Percentiles rank a stretch among this genome's conserved stretches.
These are phyloP conservation scores for Aplidium turbinatum DNA, from an alignment of 23 tunicate genomes.

Conservation along the genomic window DNA sequence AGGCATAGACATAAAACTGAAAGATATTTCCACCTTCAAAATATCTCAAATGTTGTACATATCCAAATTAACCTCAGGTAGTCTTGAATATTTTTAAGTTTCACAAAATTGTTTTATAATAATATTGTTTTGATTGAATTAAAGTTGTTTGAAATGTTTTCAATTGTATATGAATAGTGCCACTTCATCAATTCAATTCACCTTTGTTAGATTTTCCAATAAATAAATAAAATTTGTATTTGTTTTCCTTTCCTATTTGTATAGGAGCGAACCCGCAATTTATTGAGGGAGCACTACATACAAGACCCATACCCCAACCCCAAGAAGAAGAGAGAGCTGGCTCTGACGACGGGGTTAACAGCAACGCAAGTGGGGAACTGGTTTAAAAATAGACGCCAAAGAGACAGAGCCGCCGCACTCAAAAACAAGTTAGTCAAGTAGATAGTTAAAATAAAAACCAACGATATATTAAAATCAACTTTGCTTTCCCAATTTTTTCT, in stretches of 20 bases:
- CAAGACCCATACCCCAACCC: slow-evolving; percentile 97
- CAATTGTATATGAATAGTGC: too few species aligned
- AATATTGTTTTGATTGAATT: too few species aligned
- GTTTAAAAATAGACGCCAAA: slow-evolving; percentile 98
- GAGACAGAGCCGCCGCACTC: slow-evolving; percentile 96
- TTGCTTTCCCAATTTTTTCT: background rate
- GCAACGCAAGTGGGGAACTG: slow-evolving; percentile 99
- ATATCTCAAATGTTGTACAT: too few species aligned
- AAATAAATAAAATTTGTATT: background rate
- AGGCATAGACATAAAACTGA: too few species aligned
- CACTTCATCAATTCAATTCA: too few species aligned
- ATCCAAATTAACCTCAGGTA: too few species aligned
- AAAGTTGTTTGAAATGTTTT: too few species aligned
- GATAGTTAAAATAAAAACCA: background rate
- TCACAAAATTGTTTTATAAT: too few species aligned
- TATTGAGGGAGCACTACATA: slow-evolving; percentile 85
- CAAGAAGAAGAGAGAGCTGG: slow-evolving; percentile 83
- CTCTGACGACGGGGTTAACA: slow-evolving; percentile 88
- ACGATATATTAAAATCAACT: background rate
- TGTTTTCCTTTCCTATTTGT: background rate
- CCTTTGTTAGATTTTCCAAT: too few species aligned
- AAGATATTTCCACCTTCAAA: too few species aligned
- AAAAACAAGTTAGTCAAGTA: slow-evolving; percentile 64
- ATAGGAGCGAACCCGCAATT: slow-evolving; percentile 83
- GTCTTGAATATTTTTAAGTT: too few species aligned